A percentile compares a stretch with the other conserved stretches of the same genome.
Evolutionary conservation across 2,888 invertebrate species (phyloP).

Genomic region (Carabus problematicus): DNA sequence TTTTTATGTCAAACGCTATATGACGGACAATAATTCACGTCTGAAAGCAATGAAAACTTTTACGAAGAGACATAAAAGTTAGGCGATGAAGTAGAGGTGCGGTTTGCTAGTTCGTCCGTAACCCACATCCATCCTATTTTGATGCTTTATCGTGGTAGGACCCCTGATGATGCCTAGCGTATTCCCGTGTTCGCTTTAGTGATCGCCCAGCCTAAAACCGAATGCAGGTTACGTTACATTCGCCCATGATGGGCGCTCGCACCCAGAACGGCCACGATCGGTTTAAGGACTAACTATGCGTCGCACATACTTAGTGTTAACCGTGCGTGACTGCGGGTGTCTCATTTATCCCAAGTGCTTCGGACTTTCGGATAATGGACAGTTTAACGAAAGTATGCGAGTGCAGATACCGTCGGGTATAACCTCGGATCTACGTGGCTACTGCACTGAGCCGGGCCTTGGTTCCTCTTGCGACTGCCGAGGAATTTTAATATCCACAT

Average conservation of each 20-base stretch:
- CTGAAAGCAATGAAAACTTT: constrained; percentile 41
- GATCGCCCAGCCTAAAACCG: not conserved
- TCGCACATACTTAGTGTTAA: constrained; percentile 46
- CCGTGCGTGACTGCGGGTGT: constrained; percentile 46
- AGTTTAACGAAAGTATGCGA: constrained; percentile 41
- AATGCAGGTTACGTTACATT: constrained; percentile 10
- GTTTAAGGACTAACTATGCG: constrained; percentile 45
- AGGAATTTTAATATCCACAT: constrained; percentile 55
- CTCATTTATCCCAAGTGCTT: constrained; percentile 43
- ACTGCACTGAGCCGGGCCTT: constrained; percentile 18
- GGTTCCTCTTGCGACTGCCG: constrained; percentile 47
- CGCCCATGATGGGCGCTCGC: not conserved
- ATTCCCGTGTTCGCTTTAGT: no score
- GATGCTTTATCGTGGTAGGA: constrained; percentile 1
- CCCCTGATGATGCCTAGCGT: no score
- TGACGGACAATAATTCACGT: constrained; percentile 41
- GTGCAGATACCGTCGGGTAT: constrained; percentile 25
- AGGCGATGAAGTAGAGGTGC: constrained; percentile 15
- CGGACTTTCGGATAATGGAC: constrained; percentile 43
- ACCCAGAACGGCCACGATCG: constrained; percentile 35
- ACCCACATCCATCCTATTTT: constrained; percentile 3
- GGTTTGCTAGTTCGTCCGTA: constrained; percentile 5
- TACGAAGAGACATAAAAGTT: constrained; percentile 42
- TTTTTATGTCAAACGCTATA: constrained; percentile 36
- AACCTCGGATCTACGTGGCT: constrained; percentile 12